A percentile compares a stretch with the other conserved stretches of the same genome.
Evolutionary conservation across 2,797 vertebrate genomes (phyloP).

Genomic region (Lithobates sylvaticus): DNA sequence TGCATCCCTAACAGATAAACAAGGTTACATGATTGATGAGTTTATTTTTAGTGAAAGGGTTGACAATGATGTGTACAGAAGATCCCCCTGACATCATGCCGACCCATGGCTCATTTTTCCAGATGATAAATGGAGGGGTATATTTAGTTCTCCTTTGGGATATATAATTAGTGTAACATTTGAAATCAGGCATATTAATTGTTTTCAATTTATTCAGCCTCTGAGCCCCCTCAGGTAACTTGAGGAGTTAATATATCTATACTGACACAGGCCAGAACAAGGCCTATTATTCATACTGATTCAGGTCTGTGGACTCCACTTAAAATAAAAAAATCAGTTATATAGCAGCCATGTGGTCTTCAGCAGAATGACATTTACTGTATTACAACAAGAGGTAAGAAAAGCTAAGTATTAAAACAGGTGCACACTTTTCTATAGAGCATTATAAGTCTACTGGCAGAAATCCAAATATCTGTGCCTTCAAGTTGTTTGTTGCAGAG

Average conservation of each 20-base stretch:
- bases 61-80: slow-evolving; percentile 47
- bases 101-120: slow-evolving; percentile 47
- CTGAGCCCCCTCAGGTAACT: neutral
- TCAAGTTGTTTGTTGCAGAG: slow-evolving; percentile 13
- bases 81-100: slow-evolving; percentile 43
- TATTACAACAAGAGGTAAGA: neutral
- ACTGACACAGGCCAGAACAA: neutral
- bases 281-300: slow-evolving; percentile 4
- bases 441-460: slow-evolving; percentile 1
- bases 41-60: slow-evolving; percentile 33
- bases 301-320: slow-evolving; percentile 36
- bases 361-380: neutral
- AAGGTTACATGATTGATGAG: slow-evolving; percentile 45
- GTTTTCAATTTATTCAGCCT: slow-evolving; percentile 8
- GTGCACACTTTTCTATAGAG: neutral
- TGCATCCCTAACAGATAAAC: slow-evolving; percentile 35
- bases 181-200: slow-evolving; percentile 32
- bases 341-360: neutral
- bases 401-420: neutral
- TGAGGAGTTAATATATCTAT: slow-evolving; percentile 3
- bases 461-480: slow-evolving; percentile 7
- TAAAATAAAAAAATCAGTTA: slow-evolving; percentile 42
- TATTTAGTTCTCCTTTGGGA: slow-evolving; percentile 51
- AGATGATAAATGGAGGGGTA: slow-evolving; percentile 48
- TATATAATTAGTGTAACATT: slow-evolving; percentile 50